Evolutionary conservation across 1,140 invertebrate species (phyloP).

Genomic region (Pseudomyrmex pallidus): DNA sequence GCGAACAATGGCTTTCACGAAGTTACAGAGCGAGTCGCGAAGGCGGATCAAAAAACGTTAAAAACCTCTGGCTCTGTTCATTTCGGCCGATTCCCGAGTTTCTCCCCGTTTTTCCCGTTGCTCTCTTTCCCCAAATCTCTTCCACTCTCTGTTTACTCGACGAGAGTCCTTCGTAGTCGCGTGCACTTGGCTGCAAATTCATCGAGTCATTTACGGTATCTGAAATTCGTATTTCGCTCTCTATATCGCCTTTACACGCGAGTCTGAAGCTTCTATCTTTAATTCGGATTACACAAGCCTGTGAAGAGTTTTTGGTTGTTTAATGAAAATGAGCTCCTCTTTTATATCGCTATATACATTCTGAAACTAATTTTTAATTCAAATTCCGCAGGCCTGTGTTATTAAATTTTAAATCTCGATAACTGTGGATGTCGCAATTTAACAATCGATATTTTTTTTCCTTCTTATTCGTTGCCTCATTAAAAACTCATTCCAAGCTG

Average conservation of each 20-base stretch:
- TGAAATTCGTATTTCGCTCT: slow-evolving; percentile 22
- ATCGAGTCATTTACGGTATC: slow-evolving; percentile 37
- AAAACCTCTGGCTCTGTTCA: slow-evolving; percentile 23
- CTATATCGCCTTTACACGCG: not conserved
- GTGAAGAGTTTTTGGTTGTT: not conserved
- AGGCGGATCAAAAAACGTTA: slow-evolving; percentile 37
- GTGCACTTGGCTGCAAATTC: slow-evolving; percentile 38
- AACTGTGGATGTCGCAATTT: not conserved
- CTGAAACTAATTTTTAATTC: too few relatives aligned
- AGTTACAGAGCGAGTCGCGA: slow-evolving; percentile 31
- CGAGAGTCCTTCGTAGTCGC: slow-evolving; percentile 42
- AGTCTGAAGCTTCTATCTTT: not conserved
- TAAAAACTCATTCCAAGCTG: not conserved
- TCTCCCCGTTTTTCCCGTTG: slow-evolving; percentile 20
- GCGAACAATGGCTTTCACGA: slow-evolving; percentile 48
- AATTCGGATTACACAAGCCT: slow-evolving; percentile 14
- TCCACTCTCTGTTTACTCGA: slow-evolving; percentile 9
- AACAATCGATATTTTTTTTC: not conserved
- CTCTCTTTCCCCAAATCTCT: not conserved
- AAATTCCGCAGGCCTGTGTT: too few relatives aligned
- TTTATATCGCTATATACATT: too few relatives aligned
- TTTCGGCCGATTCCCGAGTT: slow-evolving; percentile 19
- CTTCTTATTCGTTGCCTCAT: slow-evolving; percentile 13
- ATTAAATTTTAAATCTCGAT: not conserved
- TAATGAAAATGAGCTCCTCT: too few relatives aligned